A percentile compares a stretch with the other conserved stretches of the same genome.
Conservation (phyloP, 2,797 vertebrate species). For the Gymnodraco acuticeps region DNA sequence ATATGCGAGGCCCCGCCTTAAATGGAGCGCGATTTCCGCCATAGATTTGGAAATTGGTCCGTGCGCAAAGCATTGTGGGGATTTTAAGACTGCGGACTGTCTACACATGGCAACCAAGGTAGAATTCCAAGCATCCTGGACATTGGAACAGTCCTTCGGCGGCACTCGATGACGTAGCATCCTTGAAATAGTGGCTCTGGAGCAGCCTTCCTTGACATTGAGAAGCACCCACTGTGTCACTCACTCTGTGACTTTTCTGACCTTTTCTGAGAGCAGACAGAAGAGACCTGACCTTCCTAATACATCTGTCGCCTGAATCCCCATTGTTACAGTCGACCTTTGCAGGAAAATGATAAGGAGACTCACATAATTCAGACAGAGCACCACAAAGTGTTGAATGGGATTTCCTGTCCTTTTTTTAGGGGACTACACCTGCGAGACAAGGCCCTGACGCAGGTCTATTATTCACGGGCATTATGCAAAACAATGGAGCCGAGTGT, state of each 20-base stretch:
- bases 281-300: constrained; percentile 46
- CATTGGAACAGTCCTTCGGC: too few species aligned
- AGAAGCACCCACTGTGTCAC: background rate
- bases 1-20: too few species aligned
- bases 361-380: constrained; percentile 23
- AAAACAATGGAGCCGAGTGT: constrained; percentile 55
- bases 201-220: too few species aligned
- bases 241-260: constrained; percentile 28
- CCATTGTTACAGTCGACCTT: constrained; percentile 48
- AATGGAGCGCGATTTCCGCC: too few species aligned
- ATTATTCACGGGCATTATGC: constrained; percentile 72
- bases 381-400: constrained; percentile 20
- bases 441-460: constrained; percentile 51
- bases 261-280: constrained; percentile 50
- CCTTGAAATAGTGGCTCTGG: too few species aligned
- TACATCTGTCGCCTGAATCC: constrained; percentile 35
- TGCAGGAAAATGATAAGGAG: constrained; percentile 47
- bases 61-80: too few species aligned
- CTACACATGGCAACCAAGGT: too few species aligned
- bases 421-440: constrained; percentile 40
- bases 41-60: too few species aligned
- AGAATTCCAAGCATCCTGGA: too few species aligned
- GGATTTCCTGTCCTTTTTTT: constrained; percentile 52
- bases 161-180: too few species aligned
- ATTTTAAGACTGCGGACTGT: too few species aligned